phyloP scores from a whole-genome alignment of 2,113 vertebrate species.

The Trematomus loennbergii region DNA sequence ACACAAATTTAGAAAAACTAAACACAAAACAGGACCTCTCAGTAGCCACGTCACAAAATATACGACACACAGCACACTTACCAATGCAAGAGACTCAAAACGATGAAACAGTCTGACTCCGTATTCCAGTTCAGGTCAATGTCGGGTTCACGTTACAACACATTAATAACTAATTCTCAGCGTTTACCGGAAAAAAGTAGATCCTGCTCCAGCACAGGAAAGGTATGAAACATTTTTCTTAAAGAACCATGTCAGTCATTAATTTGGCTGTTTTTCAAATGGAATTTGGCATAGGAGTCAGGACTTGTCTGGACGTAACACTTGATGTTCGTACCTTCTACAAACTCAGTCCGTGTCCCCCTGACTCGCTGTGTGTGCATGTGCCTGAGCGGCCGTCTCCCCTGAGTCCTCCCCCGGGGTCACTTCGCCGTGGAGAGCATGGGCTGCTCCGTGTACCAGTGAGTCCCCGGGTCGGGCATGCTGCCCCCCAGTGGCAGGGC shows the following conservation, averaged over 20 bases:
- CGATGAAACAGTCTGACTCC: slow-evolving; percentile 30
- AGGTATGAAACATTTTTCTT: slow-evolving; percentile 9
- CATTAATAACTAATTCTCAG: slow-evolving; percentile 27
- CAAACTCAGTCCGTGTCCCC: slow-evolving; percentile 51
- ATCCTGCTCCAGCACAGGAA: slow-evolving; percentile 40
- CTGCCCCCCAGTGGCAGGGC: slow-evolving; percentile 81
- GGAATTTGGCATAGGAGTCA: slow-evolving; percentile 56
- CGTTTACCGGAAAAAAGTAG: slow-evolving; percentile 26
- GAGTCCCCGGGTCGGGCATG: slow-evolving; percentile 82
- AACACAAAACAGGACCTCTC: slow-evolving; percentile 42
- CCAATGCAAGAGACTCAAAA: slow-evolving; percentile 44
- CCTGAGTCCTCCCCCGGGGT: slow-evolving; percentile 21
- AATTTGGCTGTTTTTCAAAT: slow-evolving; percentile 30
- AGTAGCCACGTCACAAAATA: slow-evolving; percentile 36
- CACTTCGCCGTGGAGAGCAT: slow-evolving; percentile 81
- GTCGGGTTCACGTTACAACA: slow-evolving; percentile 35
- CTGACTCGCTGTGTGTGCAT: slow-evolving; percentile 59
- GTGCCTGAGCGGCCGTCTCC: slow-evolving; percentile 63
- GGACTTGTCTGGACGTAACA: slow-evolving; percentile 54
- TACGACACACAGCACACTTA: slow-evolving; percentile 48
- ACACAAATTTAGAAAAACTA: slow-evolving; percentile 41
- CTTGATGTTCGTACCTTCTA: slow-evolving; percentile 46
- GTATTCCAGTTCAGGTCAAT: slow-evolving; percentile 34
- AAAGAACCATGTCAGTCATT: slow-evolving; percentile 21
- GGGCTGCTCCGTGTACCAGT: slow-evolving; percentile 86